Conservation (phyloP, 2,797 vertebrate genomes). For the Menidia menidia region DNA sequence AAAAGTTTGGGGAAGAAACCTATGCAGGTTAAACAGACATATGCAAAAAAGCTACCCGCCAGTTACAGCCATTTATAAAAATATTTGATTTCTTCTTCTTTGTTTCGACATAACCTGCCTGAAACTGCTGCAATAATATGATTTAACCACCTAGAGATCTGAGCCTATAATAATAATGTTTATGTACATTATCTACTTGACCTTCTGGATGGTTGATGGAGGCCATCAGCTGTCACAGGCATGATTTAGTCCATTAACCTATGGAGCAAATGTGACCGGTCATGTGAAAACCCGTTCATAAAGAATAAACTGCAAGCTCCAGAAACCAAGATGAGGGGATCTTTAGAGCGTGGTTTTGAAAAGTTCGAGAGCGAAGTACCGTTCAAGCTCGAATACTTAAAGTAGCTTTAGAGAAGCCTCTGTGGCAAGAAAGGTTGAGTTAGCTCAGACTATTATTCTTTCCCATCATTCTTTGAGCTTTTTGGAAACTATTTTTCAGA, state of each 20-base stretch:
- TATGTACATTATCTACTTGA: too few species aligned
- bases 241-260: not conserved
- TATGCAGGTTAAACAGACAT: too few species aligned
- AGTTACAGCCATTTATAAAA: too few species aligned
- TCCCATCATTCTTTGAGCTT: too few species aligned
- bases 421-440: not conserved
- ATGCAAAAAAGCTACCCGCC: too few species aligned
- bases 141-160: not conserved
- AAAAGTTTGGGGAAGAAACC: too few species aligned
- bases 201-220: not conserved
- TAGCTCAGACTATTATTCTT: not conserved
- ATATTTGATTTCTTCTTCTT: not conserved
- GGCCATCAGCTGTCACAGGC: not conserved
- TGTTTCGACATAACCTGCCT: not conserved
- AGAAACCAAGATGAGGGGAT: not conserved
- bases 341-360: not conserved
- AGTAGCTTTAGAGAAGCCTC: not conserved
- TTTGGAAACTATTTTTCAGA: too few species aligned
- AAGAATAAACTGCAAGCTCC: not conserved
- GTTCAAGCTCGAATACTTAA: slow-evolving; percentile 6
- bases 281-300: not conserved
- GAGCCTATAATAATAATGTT: too few species aligned
- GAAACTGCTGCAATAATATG: not conserved
- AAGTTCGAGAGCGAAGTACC: not conserved
- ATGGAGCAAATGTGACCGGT: too few species aligned